These are phyloP conservation scores for Cosmia pyralina DNA, from an alignment of 2,888 invertebrate species.

Conservation along the genomic window DNA sequence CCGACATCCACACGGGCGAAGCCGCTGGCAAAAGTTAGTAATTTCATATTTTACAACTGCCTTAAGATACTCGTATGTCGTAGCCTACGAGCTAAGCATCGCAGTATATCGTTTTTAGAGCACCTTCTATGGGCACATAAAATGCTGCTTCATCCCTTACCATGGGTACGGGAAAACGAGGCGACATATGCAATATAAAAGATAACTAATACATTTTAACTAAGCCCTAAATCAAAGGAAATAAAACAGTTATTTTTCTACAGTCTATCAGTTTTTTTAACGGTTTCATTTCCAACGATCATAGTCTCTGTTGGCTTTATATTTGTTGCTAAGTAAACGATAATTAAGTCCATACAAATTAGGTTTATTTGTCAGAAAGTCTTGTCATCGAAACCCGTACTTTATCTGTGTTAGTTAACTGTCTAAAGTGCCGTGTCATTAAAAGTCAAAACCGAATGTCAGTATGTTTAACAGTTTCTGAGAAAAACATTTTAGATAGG, in stretches of 20 bases:
- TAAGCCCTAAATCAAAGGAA: no score
- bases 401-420: constrained; percentile 12
- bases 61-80: background rate
- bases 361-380: constrained; percentile 4
- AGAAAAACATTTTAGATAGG: constrained; percentile 1
- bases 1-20: no score
- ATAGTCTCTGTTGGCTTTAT: background rate
- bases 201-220: background rate
- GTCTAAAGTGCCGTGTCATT: constrained; percentile 7
- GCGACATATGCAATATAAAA: background rate
- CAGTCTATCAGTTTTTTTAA: background rate
- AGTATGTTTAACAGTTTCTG: background rate
- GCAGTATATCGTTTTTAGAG: background rate
- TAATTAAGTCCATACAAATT: constrained; percentile 18
- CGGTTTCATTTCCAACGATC: background rate
- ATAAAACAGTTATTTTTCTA: constrained; percentile 4
- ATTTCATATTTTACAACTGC: constrained; percentile 12
- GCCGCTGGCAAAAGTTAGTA: background rate
- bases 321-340: constrained; percentile 11
- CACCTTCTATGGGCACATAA: background rate
- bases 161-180: background rate
- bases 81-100: background rate
- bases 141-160: background rate
- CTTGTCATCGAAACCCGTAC: constrained; percentile 19
- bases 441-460: constrained; percentile 10